Evolutionary conservation across 2,113 vertebrate genomes (phyloP).

Genomic region (Tinamus guttatus): DNA sequence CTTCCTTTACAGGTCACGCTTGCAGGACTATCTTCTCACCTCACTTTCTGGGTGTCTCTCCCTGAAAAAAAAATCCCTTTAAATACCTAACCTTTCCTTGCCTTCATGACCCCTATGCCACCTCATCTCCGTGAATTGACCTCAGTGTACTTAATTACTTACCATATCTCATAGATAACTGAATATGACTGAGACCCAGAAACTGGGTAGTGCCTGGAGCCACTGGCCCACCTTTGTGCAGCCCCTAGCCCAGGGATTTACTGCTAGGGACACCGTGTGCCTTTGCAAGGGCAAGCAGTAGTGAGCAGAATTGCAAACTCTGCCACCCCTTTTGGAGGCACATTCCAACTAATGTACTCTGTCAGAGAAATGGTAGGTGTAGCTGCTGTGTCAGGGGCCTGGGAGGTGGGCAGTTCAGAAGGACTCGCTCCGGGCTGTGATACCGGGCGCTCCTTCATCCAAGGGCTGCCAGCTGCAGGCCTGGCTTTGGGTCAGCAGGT

Average conservation of each 20-base stretch:
- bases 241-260: background rate
- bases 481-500: background rate
- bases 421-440: rapidly evolving
- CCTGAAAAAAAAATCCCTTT: background rate
- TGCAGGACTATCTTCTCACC: background rate
- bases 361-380: background rate
- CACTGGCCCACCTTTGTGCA: background rate
- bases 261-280: background rate
- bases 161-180: rapidly evolving
- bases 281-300: background rate
- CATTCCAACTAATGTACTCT: background rate
- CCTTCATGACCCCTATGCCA: background rate
- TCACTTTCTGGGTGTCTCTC: background rate
- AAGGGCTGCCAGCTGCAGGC: background rate
- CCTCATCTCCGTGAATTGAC: background rate
- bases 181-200: background rate
- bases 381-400: background rate
- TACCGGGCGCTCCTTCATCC: background rate
- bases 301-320: background rate
- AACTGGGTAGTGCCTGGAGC: background rate
- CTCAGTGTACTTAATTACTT: rapidly evolving
- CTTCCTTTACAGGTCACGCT: background rate
- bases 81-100: rapidly evolving
- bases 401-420: background rate
- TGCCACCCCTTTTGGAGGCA: background rate